phyloP scores from a whole-genome alignment of 2,888 invertebrate species.

The Cyclophora punctaria region DNA sequence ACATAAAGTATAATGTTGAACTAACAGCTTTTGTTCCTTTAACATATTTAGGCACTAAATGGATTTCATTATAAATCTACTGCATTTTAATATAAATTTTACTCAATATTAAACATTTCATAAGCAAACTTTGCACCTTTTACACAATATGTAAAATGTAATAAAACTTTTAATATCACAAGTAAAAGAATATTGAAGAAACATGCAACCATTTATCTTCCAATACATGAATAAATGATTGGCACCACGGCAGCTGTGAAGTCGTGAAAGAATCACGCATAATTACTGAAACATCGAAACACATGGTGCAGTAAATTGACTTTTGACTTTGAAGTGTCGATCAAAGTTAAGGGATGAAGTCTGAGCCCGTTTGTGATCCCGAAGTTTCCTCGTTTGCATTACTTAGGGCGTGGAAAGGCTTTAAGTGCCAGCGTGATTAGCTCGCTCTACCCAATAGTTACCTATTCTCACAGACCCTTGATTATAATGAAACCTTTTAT shows the following conservation, averaged over 20 bases:
- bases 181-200: too few species aligned
- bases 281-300: conserved; percentile 22
- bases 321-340: conserved; percentile 58
- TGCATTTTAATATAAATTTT: too few species aligned
- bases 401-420: conserved; percentile 57
- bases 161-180: too few species aligned
- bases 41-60: too few species aligned
- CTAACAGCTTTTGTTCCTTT: too few species aligned
- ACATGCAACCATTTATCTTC: too few species aligned
- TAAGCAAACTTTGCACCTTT: too few species aligned
- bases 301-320: conserved; percentile 36
- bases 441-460: conserved; percentile 35
- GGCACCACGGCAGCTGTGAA: background rate
- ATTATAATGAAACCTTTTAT: conserved; percentile 43
- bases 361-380: conserved; percentile 53
- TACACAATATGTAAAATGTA: too few species aligned
- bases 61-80: too few species aligned
- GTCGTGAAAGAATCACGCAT: conserved; percentile 4
- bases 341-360: conserved; percentile 59
- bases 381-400: conserved; percentile 67
- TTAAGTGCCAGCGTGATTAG: conserved; percentile 54
- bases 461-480: conserved; percentile 30
- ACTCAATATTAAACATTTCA: too few species aligned
- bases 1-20: too few species aligned
- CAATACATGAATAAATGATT: background rate